Evolutionary conservation across 2,113 vertebrate species (phyloP), one percentile per base, ranked within the genome.

Genomic region (Morphnarchus princeps): DNA sequence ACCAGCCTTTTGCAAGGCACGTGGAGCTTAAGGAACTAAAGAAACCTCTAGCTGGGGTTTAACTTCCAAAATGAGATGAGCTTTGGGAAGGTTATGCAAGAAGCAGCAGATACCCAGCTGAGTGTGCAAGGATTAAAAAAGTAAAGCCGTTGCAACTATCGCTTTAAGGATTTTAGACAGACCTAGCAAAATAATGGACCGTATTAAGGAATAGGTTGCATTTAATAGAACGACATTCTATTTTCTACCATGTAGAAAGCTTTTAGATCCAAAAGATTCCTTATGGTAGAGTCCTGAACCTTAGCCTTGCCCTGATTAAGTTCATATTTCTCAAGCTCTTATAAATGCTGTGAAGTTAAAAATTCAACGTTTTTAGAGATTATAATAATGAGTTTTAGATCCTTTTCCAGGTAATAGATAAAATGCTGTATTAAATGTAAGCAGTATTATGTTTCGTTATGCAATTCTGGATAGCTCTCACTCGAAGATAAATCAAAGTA

Each of bases 301-400:
- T 31, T 22, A 77, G 54, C 45, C 17, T 66, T 94, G 59, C 38
- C 38, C 80, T 15, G 50, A 65, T 95, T 63, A 59, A 74, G 38
- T 74, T 89, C 52, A 82, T 90, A 72, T 57, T 87, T 77, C 57
- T 91, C 22, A 42, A 47, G 59, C 73, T 77, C 77, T 58, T 82
- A 34, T 11, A 91, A 90, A 86, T 25, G 24, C 45, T 21, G 4
- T 49, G 26, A 86, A 93, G 58, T 79, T 82, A 65, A 76, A 79
- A 93, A 72, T 31, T 25, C 54, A 34, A 3, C 5, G 0, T 32
- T 95, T 93, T 62, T n/a, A 66, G 77, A 79, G 69, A 72, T 95
- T 90, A 85, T 67, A n/a, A 38, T 90, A 92, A 94, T 72, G 79
- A 88, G 52, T 9, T 95, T 96, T 72, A 87, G 88, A 81, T 91